Conservation (phyloP, 1,140 invertebrate species). For the Lucilia sericata region DNA sequence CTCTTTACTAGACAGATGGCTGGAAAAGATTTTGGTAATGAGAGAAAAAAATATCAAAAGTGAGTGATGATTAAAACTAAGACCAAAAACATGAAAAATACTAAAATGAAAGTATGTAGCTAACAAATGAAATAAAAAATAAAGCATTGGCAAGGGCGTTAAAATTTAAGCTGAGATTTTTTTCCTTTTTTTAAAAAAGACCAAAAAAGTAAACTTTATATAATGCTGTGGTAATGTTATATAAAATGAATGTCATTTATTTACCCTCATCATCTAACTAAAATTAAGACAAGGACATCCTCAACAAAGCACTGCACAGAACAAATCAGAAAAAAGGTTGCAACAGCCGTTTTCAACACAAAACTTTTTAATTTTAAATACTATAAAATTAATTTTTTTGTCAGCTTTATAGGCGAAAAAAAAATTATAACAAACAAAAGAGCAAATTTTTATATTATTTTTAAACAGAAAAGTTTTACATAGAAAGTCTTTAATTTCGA, state of each 20-base stretch:
- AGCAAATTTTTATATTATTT: too few relatives aligned
- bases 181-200: background rate
- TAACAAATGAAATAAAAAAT: background rate
- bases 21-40: conserved; percentile 11
- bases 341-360: background rate
- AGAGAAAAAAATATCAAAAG: background rate
- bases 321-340: background rate
- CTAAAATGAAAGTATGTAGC: background rate
- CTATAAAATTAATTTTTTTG: too few relatives aligned
- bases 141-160: background rate
- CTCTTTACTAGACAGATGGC: conserved; percentile 13
- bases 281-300: conserved; percentile 12
- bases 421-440: too few relatives aligned
- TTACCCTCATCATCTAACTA: conserved; percentile 2
- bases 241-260: conserved; percentile 8
- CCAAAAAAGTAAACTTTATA: conserved; percentile 1
- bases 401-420: too few relatives aligned
- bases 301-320: background rate
- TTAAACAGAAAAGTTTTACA: too few relatives aligned
- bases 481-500: too few relatives aligned
- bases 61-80: conserved; percentile 17
- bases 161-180: conserved; percentile 11
- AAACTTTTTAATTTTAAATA: background rate
- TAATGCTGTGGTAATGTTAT: background rate
- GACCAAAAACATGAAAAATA: background rate